Evolutionary conservation across 2,888 invertebrate species (phyloP).

Genomic region (Iphiclides podalirius): DNA sequence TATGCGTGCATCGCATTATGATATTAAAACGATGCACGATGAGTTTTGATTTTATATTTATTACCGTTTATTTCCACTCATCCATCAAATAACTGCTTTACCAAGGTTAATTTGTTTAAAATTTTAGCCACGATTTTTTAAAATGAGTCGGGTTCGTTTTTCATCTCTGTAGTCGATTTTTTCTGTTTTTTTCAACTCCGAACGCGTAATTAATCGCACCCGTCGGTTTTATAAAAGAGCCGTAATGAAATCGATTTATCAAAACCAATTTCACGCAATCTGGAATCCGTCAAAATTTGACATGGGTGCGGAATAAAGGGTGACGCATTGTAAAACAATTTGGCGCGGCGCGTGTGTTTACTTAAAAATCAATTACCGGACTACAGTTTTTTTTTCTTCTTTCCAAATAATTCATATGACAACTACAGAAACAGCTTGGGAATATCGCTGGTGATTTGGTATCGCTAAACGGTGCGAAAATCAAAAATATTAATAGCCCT

Average conservation of each 20-base stretch:
- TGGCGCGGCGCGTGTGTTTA: slow-evolving; percentile 8
- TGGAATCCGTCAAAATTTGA: slow-evolving; percentile 15
- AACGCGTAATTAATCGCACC: slow-evolving; percentile 15
- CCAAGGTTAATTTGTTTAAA: too few species aligned
- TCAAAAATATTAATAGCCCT: too few species aligned
- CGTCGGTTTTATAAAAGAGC: slow-evolving; percentile 4
- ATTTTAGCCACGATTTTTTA: too few species aligned
- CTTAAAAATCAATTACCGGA: slow-evolving; percentile 17
- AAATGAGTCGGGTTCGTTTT: too few species aligned
- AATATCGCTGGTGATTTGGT: not conserved
- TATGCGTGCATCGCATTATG: too few species aligned
- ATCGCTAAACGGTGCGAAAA: not conserved
- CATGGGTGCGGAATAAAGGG: slow-evolving; percentile 7
- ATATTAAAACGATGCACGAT: too few species aligned
- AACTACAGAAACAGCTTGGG: slow-evolving; percentile 1
- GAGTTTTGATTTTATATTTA: too few species aligned
- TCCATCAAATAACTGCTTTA: too few species aligned
- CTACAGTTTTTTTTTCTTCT: not conserved
- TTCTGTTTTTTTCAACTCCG: not conserved
- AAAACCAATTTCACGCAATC: slow-evolving; percentile 18
- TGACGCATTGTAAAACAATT: slow-evolving; percentile 13
- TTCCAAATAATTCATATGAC: slow-evolving; percentile 15
- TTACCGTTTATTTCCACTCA: too few species aligned
- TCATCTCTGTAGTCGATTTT: too few species aligned
- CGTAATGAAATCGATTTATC: slow-evolving; percentile 21